Conservation (phyloP, 1,140 invertebrate genomes). For the Anoplophora glabripennis region DNA sequence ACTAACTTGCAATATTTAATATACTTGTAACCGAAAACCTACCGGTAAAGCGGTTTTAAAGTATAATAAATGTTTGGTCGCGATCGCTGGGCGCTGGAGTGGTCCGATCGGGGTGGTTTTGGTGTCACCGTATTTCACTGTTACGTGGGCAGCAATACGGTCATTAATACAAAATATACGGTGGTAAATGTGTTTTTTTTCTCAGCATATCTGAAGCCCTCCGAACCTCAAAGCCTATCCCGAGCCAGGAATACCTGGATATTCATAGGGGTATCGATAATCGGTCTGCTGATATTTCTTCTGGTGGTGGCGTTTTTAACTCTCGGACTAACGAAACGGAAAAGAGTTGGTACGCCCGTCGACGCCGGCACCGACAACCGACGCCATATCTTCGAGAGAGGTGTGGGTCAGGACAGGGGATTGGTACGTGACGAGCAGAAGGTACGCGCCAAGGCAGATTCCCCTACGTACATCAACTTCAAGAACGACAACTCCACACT, state of each 20-base stretch:
- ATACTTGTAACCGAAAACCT: too few species aligned
- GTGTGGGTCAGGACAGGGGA: slow-evolving; percentile 26
- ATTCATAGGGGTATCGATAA: slow-evolving; percentile 59
- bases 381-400: slow-evolving; percentile 37
- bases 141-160: too few species aligned
- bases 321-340: slow-evolving; percentile 59
- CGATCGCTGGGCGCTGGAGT: too few species aligned
- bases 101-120: too few species aligned
- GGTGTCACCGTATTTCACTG: too few species aligned
- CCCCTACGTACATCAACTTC: slow-evolving; percentile 45
- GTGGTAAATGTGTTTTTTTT: too few species aligned
- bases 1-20: too few species aligned
- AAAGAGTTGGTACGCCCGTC: slow-evolving; percentile 39
- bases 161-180: too few species aligned
- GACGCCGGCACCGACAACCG: slow-evolving; percentile 30
- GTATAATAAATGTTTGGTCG: too few species aligned
- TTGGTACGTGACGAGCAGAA: slow-evolving; percentile 16
- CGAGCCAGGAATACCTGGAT: slow-evolving; percentile 61
- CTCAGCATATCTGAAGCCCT: slow-evolving; percentile 69
- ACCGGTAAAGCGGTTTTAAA: too few species aligned
- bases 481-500: slow-evolving; percentile 36
- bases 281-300: slow-evolving; percentile 61
- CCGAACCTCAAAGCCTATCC: slow-evolving; percentile 60
- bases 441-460: slow-evolving; percentile 20
- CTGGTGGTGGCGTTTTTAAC: slow-evolving; percentile 61